Evolutionary conservation across 2,797 vertebrate genomes (phyloP).

Genomic region (Diplodus puntazzo): DNA sequence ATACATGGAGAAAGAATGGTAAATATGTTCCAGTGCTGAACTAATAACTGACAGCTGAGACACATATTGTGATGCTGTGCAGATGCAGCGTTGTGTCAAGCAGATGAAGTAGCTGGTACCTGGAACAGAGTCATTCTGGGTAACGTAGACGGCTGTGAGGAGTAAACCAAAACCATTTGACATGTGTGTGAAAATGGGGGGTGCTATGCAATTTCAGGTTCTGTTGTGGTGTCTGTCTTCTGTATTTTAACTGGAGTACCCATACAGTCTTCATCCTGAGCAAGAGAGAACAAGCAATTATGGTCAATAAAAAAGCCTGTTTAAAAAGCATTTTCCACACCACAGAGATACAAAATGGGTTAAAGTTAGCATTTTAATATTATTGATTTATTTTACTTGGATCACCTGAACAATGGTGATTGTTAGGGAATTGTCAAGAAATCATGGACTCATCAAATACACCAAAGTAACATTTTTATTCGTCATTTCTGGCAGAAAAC

Average conservation of each 20-base stretch:
- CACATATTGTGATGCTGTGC: neutral
- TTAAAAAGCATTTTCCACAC: neutral
- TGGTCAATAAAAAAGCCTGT: neutral
- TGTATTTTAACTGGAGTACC: constrained; percentile 77
- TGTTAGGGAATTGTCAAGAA: neutral
- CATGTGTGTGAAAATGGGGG: neutral
- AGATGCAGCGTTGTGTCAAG: neutral
- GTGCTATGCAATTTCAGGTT: constrained; percentile 52
- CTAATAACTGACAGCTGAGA: neutral
- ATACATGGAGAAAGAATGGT: neutral
- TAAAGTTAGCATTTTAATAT: too few species aligned
- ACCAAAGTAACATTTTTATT: too few species aligned
- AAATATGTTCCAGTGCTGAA: constrained; percentile 4
- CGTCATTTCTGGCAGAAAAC: neutral
- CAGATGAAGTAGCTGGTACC: neutral
- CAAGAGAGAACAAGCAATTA: constrained; percentile 17
- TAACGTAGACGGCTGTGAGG: neutral
- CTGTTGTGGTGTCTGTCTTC: constrained; percentile 61
- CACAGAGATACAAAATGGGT: too few species aligned
- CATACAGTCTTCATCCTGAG: constrained; percentile 68
- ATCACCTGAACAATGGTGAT: too few species aligned
- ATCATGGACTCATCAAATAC: too few species aligned
- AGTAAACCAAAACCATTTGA: neutral
- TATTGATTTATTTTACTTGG: too few species aligned
- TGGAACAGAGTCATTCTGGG: constrained; percentile 15